Evolutionary conservation across 2,888 invertebrate species (phyloP).

Genomic region (Rhimphoctona megacephalus): DNA sequence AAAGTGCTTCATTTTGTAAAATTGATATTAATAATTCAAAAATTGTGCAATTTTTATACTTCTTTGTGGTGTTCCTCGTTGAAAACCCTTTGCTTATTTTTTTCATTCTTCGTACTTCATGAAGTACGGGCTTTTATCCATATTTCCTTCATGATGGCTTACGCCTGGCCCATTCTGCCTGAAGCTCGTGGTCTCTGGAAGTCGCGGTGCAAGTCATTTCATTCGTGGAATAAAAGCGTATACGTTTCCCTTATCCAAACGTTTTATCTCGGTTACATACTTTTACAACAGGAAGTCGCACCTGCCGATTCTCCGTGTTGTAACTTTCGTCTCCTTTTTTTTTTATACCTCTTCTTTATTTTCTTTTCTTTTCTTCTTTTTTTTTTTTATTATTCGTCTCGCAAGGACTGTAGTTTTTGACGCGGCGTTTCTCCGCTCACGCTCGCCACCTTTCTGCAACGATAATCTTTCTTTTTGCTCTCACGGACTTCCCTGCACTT

Average conservation of each 20-base stretch:
- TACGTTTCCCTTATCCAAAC: conserved; percentile 63
- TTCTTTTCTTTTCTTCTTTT: not conserved
- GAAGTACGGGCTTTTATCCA: not conserved
- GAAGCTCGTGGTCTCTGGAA: conserved; percentile 25
- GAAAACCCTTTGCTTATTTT: not conserved
- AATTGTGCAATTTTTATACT: too few species aligned
- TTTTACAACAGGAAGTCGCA: conserved; percentile 67
- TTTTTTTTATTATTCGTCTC: conserved; percentile 1
- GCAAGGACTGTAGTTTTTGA: conserved; percentile 23
- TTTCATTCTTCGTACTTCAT: not conserved
- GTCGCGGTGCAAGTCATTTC: conserved; percentile 55
- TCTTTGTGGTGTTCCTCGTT: not conserved
- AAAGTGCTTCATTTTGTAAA: too few species aligned
- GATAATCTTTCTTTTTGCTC: conserved; percentile 62
- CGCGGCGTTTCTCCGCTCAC: conserved; percentile 25
- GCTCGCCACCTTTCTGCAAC: conserved; percentile 64
- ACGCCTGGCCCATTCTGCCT: conserved; percentile 39
- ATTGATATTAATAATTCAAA: too few species aligned
- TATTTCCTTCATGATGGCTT: conserved; percentile 32
- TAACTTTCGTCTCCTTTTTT: conserved; percentile 18
- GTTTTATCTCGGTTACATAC: conserved; percentile 64
- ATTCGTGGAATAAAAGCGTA: conserved; percentile 65
- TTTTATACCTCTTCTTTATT: conserved; percentile 11
- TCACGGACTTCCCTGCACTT: conserved; percentile 42
- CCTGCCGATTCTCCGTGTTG: conserved; percentile 58